Base-by-base conservation (phyloP, 2,797 vertebrate species). In the Enteromius viviparus region DNA sequence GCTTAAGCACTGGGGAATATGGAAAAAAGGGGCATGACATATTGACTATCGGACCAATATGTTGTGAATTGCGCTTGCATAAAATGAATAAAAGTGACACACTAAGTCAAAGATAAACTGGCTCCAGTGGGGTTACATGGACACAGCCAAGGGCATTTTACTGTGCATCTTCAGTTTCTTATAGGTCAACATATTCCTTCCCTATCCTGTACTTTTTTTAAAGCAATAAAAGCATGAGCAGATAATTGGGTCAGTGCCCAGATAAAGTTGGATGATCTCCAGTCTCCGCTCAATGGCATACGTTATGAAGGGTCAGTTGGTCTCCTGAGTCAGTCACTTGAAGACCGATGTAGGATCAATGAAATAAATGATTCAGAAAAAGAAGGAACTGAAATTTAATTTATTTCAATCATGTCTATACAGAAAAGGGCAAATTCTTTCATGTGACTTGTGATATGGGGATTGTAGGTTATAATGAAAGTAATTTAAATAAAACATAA, bases 171-270 rank as follows among this genome's bases (percentile, higher is more conserved):
- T 75, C 71, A 74, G 42, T 37, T 17, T 76, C 26, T 2, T 15
- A 60, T 77, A 15, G 34, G 29, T 40, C 45, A 2, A 15, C 49
- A 42, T 76, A 65, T 71, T 75, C 23, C n/a, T 68, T 40, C 76
- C 17, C 15, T 42, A 55, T 51, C 32, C 40, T 60, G 26, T 86
- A 65, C 60, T 51, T 17, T 42, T 74, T 80, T 85, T 76, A 74
- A 68, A 9, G 71, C 77, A 84, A 89, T 83, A 83, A 87, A 85
- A 89, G 81, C 84, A 3, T 82, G 88, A 34, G 23, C 82, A 91
- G 88, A 86, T 92, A 93, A 91, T 89, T 93, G 83, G 93, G 90
- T 90, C 92, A 92, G n/a, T 21, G 85, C 88, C 69, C 90, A 88
- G 89, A 85, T 86, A 87, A 86, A 82, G 87, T 58, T 74, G 68